Conservation (phyloP, 2,797 vertebrate genomes). For the Octomys mimax region DNA sequence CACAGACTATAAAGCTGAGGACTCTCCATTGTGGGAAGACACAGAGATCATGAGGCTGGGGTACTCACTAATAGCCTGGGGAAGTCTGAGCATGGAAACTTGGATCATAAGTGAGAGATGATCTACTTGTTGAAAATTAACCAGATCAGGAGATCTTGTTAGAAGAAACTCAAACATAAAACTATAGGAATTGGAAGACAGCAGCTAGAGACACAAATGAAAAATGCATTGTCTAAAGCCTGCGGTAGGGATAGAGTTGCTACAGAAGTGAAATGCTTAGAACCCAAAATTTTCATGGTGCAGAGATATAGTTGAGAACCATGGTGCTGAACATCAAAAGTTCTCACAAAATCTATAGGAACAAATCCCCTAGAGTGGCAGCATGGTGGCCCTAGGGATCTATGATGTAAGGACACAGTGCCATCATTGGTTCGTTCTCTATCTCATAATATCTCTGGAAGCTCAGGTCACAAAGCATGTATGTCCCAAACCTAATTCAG, state of each 20-base stretch:
- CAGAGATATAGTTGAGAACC: background rate
- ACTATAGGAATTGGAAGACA: background rate
- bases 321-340: background rate
- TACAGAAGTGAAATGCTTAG: background rate
- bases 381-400: background rate
- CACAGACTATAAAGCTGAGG: background rate
- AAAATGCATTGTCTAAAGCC: background rate
- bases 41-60: background rate
- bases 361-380: background rate
- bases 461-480: background rate
- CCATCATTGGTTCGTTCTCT: background rate
- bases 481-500: background rate
- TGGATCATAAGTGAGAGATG: background rate
- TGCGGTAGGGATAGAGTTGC: background rate
- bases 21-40: background rate
- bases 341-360: background rate
- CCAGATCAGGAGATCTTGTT: background rate
- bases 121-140: background rate
- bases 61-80: background rate
- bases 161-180: slow-evolving; percentile 1
- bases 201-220: background rate
- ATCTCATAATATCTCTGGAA: background rate
- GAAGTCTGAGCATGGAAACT: background rate
- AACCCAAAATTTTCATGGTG: slow-evolving; percentile 19
- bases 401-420: background rate